Conservation (phyloP, 2,113 vertebrate species). For the Pica pica region DNA sequence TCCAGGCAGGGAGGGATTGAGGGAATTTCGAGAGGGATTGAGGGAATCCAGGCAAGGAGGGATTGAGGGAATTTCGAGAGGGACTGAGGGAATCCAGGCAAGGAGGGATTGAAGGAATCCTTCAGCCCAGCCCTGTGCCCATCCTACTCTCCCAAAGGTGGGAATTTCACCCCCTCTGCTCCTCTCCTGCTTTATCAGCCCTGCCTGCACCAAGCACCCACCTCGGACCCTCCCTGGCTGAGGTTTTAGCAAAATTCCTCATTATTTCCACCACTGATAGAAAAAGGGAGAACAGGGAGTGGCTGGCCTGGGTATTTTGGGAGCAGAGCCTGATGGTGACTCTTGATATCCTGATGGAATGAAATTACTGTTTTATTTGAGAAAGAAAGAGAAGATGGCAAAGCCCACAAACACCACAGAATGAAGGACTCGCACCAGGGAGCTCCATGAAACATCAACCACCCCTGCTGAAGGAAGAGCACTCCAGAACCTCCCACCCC, state of each 20-base stretch:
- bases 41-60: neutral
- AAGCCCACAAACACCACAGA: rapidly evolving
- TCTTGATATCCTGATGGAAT: neutral
- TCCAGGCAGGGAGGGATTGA: neutral
- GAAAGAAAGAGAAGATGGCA: neutral
- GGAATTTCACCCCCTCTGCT: neutral
- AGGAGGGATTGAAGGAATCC: neutral
- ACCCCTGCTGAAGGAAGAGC: neutral
- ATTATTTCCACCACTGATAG: neutral
- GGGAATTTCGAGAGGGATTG: no score
- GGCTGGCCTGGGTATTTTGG: neutral
- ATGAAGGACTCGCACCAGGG: neutral
- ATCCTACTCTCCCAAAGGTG: neutral
- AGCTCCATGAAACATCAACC: neutral
- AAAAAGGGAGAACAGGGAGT: rapidly evolving
- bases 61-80: neutral
- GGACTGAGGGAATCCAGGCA: neutral
- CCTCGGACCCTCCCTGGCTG: neutral
- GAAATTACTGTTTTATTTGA: neutral
- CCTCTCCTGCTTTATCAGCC: neutral
- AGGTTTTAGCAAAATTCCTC: neutral
- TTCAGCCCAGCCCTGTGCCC: neutral
- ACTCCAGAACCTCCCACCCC: neutral
- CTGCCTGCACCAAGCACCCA: neutral
- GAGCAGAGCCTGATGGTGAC: neutral